Evolutionary conservation across 1,140 invertebrate species (phyloP), one percentile per base, ranked within the genome.

Genomic region (Zophobas atratus): DNA sequence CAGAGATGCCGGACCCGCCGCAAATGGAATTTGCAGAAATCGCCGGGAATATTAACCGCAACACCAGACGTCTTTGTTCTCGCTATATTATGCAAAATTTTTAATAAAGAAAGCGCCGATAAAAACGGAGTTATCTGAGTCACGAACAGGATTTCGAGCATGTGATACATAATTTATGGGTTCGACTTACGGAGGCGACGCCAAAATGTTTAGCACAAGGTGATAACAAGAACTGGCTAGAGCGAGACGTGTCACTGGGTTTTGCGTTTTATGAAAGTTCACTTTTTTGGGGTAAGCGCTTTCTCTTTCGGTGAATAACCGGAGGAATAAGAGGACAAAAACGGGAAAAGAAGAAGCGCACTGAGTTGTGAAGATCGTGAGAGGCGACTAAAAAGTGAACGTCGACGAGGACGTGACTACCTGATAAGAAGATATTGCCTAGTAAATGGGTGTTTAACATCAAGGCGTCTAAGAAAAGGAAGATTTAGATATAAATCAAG

Each of bases 181-280:
- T 41, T 4, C 34, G 32, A 57, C 38, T 41, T 43, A 67, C 33
- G 60, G 41, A 36, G 20, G 20, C n/a, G 1, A 48, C 60, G 43
- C 6, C 41, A 67, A 67, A 67, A 67, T 67, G 36, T 67, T 60
- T 41, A 67, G 38, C 60, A 67, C 60, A 67, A 67, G 38, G 38
- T 32, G 43, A 67, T 67, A 36, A 63, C 57, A 63, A 63, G 32
- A 63, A 1, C 32, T 6, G 6, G 32, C 8, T 20, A 49, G 38
- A 60, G 56, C 6, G 57, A 63, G 39, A 56, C 1, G 6, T 33
- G 34, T 63, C 20, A 20, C 20, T 20, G 20, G 20, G 20, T 20
- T 20, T 20, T 20, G 20, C 20, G 35, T 8, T 63, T 51, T 51
- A 32, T 55, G 20, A 2, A 55, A 55, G 33, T 55, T n/a, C 53